These are phyloP conservation scores for Euzetes globulus DNA, from an alignment of 2,888 invertebrate species.

Conservation along the genomic window DNA sequence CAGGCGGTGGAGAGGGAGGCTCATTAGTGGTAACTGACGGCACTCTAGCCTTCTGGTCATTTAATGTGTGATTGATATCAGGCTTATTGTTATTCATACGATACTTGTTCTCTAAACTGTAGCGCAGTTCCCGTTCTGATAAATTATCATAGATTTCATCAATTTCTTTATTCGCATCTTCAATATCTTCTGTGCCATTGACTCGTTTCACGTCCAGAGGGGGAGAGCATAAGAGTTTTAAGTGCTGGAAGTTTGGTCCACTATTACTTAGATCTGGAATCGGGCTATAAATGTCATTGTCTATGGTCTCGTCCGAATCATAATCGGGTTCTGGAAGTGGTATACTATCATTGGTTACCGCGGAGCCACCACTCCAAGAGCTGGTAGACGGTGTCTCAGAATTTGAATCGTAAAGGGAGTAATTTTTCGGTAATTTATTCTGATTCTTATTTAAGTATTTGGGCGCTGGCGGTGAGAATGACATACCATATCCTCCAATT, in stretches of 20 bases:
- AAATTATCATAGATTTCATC: not conserved
- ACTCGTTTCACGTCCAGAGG: conserved; percentile 24
- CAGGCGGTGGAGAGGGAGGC: not conserved
- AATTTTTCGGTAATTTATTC: conserved; percentile 23
- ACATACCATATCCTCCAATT: conserved; percentile 39
- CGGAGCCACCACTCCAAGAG: conserved; percentile 37
- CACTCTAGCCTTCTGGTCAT: not conserved
- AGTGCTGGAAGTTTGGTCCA: conserved; percentile 35
- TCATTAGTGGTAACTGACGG: not conserved
- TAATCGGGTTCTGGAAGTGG: conserved; percentile 41
- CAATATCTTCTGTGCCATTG: not conserved
- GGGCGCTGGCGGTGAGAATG: conserved; percentile 10
- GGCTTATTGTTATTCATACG: not conserved
- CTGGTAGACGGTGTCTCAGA: conserved; percentile 36
- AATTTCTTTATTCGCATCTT: not conserved
- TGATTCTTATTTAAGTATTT: not conserved
- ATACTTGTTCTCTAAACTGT: not conserved
- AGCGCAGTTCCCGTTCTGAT: not conserved
- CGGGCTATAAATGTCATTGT: conserved; percentile 34
- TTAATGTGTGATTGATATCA: not conserved
- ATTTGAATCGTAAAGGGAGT: conserved; percentile 36
- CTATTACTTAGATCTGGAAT: not conserved
- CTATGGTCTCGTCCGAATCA: conserved; percentile 38
- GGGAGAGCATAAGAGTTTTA: conserved; percentile 39
- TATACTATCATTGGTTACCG: conserved; percentile 35